Base-by-base conservation (phyloP, 2,113 vertebrate genomes). In the Spizaetus ornatus region DNA sequence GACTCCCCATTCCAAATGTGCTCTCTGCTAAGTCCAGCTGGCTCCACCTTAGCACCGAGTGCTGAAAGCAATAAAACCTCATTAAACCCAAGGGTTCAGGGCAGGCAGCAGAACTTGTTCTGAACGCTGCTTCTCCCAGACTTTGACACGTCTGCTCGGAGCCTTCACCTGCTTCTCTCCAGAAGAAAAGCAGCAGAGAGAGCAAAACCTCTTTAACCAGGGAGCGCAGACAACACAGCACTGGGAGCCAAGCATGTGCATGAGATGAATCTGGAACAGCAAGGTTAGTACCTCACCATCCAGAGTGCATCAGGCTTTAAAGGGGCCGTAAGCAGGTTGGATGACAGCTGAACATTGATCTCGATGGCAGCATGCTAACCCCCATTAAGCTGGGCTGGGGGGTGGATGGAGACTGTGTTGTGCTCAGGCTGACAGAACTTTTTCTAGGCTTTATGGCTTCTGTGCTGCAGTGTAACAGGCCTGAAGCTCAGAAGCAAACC, bases 231-330 rank as follows among this genome's bases (percentile, higher is more conserved):
- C 23, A 23, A 16, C 2, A 2, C 26, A 1, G 43, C 2, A 67
- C 52, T 22, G 26, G 38, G 67, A 80, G 66, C 26, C 27, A 9
- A 27, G 31, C 48, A 29, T 3, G 9, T 8, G 67, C 17, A 4
- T 0, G 23, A 36, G 61, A 8, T 2, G 42, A 17, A 25, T 3
- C 26, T 1, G 1, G 43, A 50, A 19, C 66, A 23, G 69, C 5
- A 8, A 48, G 38, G 38, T 23, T 4, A 45, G 43, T 4, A 18
- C 10, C 15, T 43, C 8, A 1, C 34, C 31, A 27, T 2, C 34
- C 40, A 1, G 36, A 32, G 36, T 8, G 2, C 27, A 12, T 2
- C 34, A 21, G 76, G 59, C 13, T 73, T 10, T 17, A 36, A 7
- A 1, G 2, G 56, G 59, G 58, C 42, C 0, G 6, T 5, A 11